These are phyloP conservation scores for rat (Rattus norvegicus) DNA, from an alignment of 2,113 vertebrate genomes.

Conservation along the genomic window GRCr8 NC_086020.1:230607501-230608000, in stretches of 20 bases:
- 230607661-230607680: constrained; percentile 72
- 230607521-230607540: constrained; percentile 35
- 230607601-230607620: constrained; percentile 49
- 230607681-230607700: constrained; percentile 60
- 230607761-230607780: constrained; percentile 70
- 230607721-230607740: constrained; percentile 54
- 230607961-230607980: not conserved
- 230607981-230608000: not conserved
- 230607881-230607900: constrained; percentile 36
- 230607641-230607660: constrained; percentile 68
- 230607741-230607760: constrained; percentile 66
- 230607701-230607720: constrained; percentile 65
- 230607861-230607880: not conserved
- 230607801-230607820: constrained; percentile 35
- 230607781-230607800: constrained; percentile 66
- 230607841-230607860: constrained; percentile 44
- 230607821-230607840: constrained; percentile 28
- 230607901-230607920: not conserved
- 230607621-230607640: constrained; percentile 53
- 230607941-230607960: not conserved
- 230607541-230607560: constrained; percentile 43
- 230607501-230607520: constrained; percentile 36
- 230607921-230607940: not conserved
- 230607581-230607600: constrained; percentile 52
- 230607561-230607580: constrained; percentile 33